These are phyloP conservation scores for Cebus imitator DNA, from an alignment of 2,113 vertebrate genomes.

Conservation along the genomic window DNA sequence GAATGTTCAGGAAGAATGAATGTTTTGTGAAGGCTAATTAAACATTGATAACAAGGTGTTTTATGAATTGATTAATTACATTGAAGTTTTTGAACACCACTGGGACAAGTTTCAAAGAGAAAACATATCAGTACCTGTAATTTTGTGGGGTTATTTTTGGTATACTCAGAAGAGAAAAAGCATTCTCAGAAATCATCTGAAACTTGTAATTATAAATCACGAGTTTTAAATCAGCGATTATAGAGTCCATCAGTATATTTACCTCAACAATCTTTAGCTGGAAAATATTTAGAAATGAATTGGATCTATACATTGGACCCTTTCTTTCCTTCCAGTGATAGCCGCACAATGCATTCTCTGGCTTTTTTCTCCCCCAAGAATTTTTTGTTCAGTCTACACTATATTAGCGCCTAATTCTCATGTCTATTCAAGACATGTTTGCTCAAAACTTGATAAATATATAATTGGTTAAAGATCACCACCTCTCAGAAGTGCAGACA, in stretches of 20 bases:
- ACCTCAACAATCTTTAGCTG: neutral
- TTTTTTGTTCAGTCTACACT: neutral
- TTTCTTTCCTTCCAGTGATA: neutral
- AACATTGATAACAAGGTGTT: neutral
- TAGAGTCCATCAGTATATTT: neutral
- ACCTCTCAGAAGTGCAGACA: neutral
- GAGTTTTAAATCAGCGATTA: neutral
- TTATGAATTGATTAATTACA: conserved; percentile 5
- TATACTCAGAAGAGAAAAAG: neutral
- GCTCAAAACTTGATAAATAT: neutral
- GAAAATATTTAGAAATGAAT: neutral
- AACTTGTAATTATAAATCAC: neutral
- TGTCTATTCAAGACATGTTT: neutral
- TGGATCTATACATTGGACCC: neutral
- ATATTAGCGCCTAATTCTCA: neutral
- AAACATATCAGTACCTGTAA: neutral
- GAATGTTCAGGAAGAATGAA: neutral
- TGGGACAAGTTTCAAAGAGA: neutral
- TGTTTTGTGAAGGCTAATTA: conserved; percentile 5
- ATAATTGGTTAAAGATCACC: neutral
- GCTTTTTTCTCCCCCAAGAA: neutral
- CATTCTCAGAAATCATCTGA: neutral
- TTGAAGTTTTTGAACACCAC: neutral
- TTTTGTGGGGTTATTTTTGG: neutral
- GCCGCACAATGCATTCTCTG: neutral